These are phyloP conservation scores for Tor tambroides DNA, from an alignment of 2,113 vertebrate species.

Conservation along the genomic window DNA sequence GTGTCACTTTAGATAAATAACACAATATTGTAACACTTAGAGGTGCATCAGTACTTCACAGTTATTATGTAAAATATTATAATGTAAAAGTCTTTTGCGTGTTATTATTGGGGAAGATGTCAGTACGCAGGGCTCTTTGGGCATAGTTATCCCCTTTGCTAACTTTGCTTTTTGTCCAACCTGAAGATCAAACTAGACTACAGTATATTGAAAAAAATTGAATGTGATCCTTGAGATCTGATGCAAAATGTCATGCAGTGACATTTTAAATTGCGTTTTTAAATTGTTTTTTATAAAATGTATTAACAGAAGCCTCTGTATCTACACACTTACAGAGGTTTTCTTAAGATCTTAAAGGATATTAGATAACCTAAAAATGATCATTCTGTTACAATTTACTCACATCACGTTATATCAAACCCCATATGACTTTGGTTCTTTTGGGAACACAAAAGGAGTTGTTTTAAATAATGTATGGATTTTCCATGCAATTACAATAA, in stretches of 20 bases:
- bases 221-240: neutral
- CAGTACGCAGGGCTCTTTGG: neutral
- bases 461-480: too few relatives aligned
- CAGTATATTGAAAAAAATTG: neutral
- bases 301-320: too few relatives aligned
- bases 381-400: neutral
- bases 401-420: neutral
- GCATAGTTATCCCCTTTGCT: neutral
- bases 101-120: neutral
- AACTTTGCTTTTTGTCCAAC: neutral
- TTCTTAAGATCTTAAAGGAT: neutral
- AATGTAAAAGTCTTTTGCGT: neutral
- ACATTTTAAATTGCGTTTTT: neutral
- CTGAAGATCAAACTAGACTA: neutral
- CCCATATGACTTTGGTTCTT: neutral
- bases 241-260: slow-evolving; percentile 17
- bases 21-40: neutral
- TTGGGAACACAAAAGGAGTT: neutral
- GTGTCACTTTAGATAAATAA: neutral
- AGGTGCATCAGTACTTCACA: neutral
- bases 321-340: neutral
- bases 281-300: neutral
- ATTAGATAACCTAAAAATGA: neutral
- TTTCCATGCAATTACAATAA: too few relatives aligned
- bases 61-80: neutral